Evolutionary conservation across 2,888 invertebrate genomes (phyloP).

Genomic region (Bugulina stolonifera): DNA sequence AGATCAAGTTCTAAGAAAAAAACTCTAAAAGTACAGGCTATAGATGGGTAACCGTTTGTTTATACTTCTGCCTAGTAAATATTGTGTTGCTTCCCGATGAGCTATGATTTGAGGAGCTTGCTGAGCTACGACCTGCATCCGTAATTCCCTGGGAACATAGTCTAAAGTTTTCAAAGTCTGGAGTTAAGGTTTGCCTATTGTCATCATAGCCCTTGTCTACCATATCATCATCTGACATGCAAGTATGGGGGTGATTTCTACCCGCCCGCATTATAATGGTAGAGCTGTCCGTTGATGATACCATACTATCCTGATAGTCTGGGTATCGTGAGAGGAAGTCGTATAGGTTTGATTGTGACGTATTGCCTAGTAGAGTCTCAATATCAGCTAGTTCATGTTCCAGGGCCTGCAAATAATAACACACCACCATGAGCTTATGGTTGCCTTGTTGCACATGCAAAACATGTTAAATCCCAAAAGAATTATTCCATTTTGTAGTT

Average conservation of each 20-base stretch:
- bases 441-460: no score
- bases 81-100: neutral
- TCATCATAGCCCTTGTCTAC: neutral
- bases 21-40: neutral
- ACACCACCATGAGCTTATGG: no score
- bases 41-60: neutral
- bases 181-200: neutral
- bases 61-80: neutral
- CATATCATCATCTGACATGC: neutral
- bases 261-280: neutral
- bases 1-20: no score
- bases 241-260: neutral
- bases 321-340: constrained; percentile 11
- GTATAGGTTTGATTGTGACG: neutral
- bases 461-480: no score
- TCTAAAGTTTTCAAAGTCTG: neutral
- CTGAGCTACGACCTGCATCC: neutral
- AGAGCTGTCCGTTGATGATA: neutral
- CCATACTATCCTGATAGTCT: constrained; percentile 1
- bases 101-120: neutral
- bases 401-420: neutral
- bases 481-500: no score
- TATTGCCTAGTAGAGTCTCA: neutral
- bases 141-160: neutral
- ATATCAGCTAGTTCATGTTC: constrained; percentile 4